A percentile compares a stretch with the other conserved stretches of the same genome.
phyloP scores from a whole-genome alignment of 2,113 vertebrate species.

The Cromileptes altivelis region DNA sequence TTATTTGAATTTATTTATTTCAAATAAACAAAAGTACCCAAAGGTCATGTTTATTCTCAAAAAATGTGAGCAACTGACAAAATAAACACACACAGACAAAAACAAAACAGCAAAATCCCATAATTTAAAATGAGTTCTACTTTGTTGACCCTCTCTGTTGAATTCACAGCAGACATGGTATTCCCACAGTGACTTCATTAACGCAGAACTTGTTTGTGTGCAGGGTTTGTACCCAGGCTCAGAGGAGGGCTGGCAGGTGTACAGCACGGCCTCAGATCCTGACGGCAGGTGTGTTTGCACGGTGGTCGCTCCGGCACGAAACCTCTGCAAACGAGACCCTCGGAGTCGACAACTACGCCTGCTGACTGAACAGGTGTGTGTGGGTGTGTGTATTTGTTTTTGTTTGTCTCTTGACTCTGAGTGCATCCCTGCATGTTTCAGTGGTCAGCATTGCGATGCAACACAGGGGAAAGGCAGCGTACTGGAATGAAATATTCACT shows the following conservation, averaged over 20 bases:
- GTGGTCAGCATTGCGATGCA: slow-evolving; percentile 62
- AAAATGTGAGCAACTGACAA: not conserved
- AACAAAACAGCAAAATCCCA: not conserved
- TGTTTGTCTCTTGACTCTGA: slow-evolving; percentile 11
- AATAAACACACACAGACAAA: not conserved
- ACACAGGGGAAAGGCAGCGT: slow-evolving; percentile 30
- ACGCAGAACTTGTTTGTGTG: slow-evolving; percentile 35
- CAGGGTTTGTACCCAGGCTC: slow-evolving; percentile 86
- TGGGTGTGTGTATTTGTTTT: slow-evolving; percentile 29
- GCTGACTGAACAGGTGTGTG: slow-evolving; percentile 92
- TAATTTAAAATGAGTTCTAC: not conserved
- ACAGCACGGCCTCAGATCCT: slow-evolving; percentile 95
- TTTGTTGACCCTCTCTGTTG: slow-evolving; percentile 12
- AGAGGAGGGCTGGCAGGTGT: slow-evolving; percentile 98
- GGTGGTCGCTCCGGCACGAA: slow-evolving; percentile 94
- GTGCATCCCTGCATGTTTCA: slow-evolving; percentile 41
- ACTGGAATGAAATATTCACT: slow-evolving; percentile 74
- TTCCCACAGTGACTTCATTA: slow-evolving; percentile 38
- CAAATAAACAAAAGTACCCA: not conserved
- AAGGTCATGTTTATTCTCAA: not conserved
- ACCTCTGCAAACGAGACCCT: slow-evolving; percentile 93
- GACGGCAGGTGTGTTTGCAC: slow-evolving; percentile 96
- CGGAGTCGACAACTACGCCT: slow-evolving; percentile 92
- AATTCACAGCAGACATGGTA: not conserved
- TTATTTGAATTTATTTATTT: not conserved